Evolutionary conservation across 2,888 invertebrate species (phyloP), one percentile per base, ranked within the genome.

Genomic region (Craniophora ligustri): DNA sequence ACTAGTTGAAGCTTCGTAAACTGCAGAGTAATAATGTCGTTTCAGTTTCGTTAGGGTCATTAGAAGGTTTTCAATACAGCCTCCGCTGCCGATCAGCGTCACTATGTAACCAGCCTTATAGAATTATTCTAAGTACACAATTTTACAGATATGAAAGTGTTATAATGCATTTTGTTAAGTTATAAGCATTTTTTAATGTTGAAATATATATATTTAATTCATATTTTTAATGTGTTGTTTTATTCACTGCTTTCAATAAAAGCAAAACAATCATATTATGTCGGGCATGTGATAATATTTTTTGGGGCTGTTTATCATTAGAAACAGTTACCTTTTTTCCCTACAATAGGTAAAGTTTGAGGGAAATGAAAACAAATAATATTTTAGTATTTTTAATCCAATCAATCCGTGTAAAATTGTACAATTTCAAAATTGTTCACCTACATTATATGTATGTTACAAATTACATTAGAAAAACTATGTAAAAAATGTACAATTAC

Each of bases 401-500:
- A 78, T 84, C 77, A 81, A 84, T 84, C 80, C 67, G 82, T 91
- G 88, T 92, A 92, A 91, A 92, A 88, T 89, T 91, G 90, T 91
- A 91, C 91, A 91, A 81, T 82, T 84, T 86, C 86, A 85, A 91
- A 91, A 90, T 87, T 78, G 82, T 78, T 82, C 71, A 79, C 74
- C 77, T 78, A 76, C 62, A 67, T 76, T 67, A 74, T 79, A 78
- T 71, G 69, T 79, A 78, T 71, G 69, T 58, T 76, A 76, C 73
- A 72, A 75, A 65, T 71, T 69, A 57, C 65, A 58, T 64, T 72
- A 75, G 42, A 72, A 76, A 75, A 72, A 69, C 45, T 23, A 62
- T 69, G 69, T 72, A 78, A 76, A 75, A 39, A 50, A 36, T 72
- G 70, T 69, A 72, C 74, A 75, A 69, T 63, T 69, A n/a, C 47